Conservation (phyloP, 2,113 vertebrate genomes). For the Megaleporinus macrocephalus region DNA sequence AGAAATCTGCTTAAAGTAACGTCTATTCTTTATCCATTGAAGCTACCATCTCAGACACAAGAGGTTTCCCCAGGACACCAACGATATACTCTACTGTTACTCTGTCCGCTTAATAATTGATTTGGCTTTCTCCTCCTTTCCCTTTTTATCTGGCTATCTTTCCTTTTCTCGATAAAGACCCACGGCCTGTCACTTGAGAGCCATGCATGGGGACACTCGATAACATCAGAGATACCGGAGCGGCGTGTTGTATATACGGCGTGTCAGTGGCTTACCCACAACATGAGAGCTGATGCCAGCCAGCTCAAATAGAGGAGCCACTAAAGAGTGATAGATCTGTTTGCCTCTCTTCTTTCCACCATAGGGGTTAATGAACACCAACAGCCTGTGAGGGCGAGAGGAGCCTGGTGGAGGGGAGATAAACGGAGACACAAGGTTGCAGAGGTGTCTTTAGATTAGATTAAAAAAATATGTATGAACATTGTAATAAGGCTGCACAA, state of each 20-base stretch:
- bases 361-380: slow-evolving; percentile 84
- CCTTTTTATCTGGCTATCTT: slow-evolving; percentile 8
- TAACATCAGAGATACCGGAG: slow-evolving; percentile 45
- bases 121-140: slow-evolving; percentile 20
- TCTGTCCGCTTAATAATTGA: background rate
- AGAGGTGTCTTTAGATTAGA: background rate
- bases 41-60: too few species aligned
- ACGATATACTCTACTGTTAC: background rate
- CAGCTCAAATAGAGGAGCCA: slow-evolving; percentile 81
- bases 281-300: slow-evolving; percentile 82
- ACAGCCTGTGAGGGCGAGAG: slow-evolving; percentile 73
- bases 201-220: slow-evolving; percentile 30
- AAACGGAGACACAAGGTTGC: slow-evolving; percentile 3
- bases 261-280: slow-evolving; percentile 71
- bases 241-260: background rate
- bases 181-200: slow-evolving; percentile 45
- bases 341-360: slow-evolving; percentile 79
- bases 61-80: too few species aligned
- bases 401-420: slow-evolving; percentile 58
- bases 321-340: slow-evolving; percentile 76
- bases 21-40: too few species aligned
- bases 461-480: background rate
- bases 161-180: slow-evolving; percentile 40
- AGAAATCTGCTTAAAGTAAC: too few species aligned
- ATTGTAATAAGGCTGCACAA: too few species aligned